Percentiles rank a stretch among this genome's conserved stretches.
These are phyloP conservation scores for Vanessa cardui DNA, from an alignment of 2,888 invertebrate species.

Conservation along the genomic window DNA sequence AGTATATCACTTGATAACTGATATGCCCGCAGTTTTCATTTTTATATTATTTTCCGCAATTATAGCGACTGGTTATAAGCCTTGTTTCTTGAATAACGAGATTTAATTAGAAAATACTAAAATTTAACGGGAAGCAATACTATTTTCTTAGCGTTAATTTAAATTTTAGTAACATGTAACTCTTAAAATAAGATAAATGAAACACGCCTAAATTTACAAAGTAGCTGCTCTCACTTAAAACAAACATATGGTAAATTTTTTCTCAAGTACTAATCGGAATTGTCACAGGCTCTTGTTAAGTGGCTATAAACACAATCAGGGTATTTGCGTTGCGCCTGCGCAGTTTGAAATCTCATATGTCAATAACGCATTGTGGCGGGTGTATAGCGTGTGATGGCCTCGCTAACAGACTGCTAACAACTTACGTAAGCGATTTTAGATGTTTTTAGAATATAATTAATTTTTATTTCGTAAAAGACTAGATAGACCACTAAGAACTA, in stretches of 20 bases:
- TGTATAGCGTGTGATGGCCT: constrained; percentile 60
- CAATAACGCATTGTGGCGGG: constrained; percentile 65
- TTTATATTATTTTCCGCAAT: too few species aligned
- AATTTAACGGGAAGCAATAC: too few species aligned
- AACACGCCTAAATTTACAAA: constrained; percentile 61
- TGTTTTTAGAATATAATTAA: constrained; percentile 4
- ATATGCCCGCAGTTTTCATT: too few species aligned
- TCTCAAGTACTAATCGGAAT: constrained; percentile 78
- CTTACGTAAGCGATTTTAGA: constrained; percentile 60
- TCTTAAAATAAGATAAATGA: constrained; percentile 39
- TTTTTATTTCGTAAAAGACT: background rate
- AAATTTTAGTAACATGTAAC: constrained; percentile 3
- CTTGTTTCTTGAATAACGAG: background rate
- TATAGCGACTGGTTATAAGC: too few species aligned
- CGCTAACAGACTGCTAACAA: constrained; percentile 73
- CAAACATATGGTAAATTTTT: constrained; percentile 71
- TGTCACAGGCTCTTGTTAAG: constrained; percentile 76
- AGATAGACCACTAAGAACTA: too few species aligned
- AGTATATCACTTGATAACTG: too few species aligned
- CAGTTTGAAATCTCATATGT: constrained; percentile 67
- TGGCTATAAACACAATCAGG: constrained; percentile 81
- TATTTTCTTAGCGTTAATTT: background rate
- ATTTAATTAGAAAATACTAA: background rate
- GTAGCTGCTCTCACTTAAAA: constrained; percentile 75
- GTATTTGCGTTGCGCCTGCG: constrained; percentile 74